A percentile compares a stretch with the other conserved stretches of the same genome.
These are phyloP conservation scores for Scaptomyza tumidula DNA, from an alignment of 2,888 invertebrate species.

Conservation along the genomic window DNA sequence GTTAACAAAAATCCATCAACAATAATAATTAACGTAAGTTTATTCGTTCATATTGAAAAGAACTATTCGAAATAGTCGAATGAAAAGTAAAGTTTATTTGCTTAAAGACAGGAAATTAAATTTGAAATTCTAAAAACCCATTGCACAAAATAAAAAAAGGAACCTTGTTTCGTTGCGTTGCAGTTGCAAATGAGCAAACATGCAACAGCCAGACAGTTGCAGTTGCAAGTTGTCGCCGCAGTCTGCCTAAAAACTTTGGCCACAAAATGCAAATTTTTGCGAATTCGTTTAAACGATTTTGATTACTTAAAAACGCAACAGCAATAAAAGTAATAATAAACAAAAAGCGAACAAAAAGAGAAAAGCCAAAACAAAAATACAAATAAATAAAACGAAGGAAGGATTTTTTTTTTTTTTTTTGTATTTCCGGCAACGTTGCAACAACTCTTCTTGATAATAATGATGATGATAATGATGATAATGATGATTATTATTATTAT, in stretches of 20 bases:
- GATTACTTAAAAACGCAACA: slow-evolving; percentile 66
- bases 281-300: slow-evolving; percentile 75
- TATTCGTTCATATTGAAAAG: no score
- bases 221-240: slow-evolving; percentile 11
- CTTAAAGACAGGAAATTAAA: no score
- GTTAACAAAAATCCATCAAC: no score
- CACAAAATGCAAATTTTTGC: slow-evolving; percentile 67
- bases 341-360: slow-evolving; percentile 13
- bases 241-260: slow-evolving; percentile 53
- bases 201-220: slow-evolving; percentile 37
- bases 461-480: slow-evolving; percentile 16
- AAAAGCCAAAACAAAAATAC: slow-evolving; percentile 21
- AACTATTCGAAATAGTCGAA: no score
- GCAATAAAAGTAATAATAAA: slow-evolving; percentile 56
- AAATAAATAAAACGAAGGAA: slow-evolving; percentile 51
- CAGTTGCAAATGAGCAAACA: slow-evolving; percentile 27
- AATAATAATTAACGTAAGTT: no score
- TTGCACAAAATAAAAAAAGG: neutral
- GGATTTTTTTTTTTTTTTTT: slow-evolving; percentile 17
- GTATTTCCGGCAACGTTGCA: slow-evolving; percentile 46
- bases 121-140: no score
- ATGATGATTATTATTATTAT: slow-evolving; percentile 30
- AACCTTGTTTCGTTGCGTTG: neutral
- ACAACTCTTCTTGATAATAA: slow-evolving; percentile 20
- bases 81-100: no score